Percentiles rank a stretch among this genome's conserved stretches.
These are phyloP conservation scores for Artibeus jamaicensis DNA, from an alignment of 2,797 vertebrate genomes.

Conservation along the genomic window DNA sequence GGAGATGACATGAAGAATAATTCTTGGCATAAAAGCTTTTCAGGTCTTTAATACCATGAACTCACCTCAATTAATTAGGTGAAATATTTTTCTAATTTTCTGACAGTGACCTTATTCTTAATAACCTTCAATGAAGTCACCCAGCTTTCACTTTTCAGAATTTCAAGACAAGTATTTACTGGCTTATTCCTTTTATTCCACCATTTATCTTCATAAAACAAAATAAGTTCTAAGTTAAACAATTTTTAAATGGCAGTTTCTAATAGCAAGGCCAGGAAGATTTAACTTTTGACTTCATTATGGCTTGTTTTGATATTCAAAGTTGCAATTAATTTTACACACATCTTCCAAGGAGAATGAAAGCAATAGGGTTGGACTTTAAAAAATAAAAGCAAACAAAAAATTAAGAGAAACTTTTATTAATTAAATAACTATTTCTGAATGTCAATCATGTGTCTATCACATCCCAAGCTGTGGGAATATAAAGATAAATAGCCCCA, in stretches of 20 bases:
- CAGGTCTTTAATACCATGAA: constrained; percentile 27
- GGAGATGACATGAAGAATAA: constrained; percentile 4
- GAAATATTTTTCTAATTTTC: constrained; percentile 46
- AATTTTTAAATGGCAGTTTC: constrained; percentile 29
- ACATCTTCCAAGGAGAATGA: background rate
- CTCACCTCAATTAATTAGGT: constrained; percentile 43
- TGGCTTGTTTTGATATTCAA: constrained; percentile 6
- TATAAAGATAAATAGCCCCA: background rate
- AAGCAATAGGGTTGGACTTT: background rate
- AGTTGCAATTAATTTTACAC: constrained; percentile 19
- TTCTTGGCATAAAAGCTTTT: constrained; percentile 54
- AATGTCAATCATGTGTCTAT: background rate
- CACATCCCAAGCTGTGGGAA: background rate
- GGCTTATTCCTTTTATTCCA: constrained; percentile 40
- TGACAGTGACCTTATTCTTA: constrained; percentile 52
- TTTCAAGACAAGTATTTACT: constrained; percentile 55
- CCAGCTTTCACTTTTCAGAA: background rate
- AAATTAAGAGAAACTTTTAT: background rate
- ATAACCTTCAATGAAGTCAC: constrained; percentile 51
- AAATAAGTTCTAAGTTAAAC: constrained; percentile 54
- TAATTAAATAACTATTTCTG: background rate
- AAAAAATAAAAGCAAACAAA: background rate
- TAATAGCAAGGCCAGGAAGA: background rate
- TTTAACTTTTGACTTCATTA: constrained; percentile 27
- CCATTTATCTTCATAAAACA: constrained; percentile 53